phyloP scores from a whole-genome alignment of 1,140 invertebrate species.

The Andricus grossulariae region DNA sequence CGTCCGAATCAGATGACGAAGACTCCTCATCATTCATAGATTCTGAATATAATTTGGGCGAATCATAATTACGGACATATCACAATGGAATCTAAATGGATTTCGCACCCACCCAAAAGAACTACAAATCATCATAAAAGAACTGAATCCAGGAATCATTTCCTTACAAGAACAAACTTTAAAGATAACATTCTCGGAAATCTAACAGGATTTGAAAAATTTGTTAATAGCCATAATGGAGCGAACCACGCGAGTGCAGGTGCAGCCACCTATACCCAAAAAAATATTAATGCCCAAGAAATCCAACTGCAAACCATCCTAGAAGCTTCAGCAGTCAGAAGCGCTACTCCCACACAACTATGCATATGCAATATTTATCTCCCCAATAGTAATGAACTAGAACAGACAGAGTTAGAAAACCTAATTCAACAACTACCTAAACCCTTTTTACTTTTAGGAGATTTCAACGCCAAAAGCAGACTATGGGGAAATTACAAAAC shows the following conservation, averaged over 20 bases:
- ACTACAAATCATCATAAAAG: not conserved
- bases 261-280: conserved; percentile 52
- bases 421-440: no score
- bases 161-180: conserved; percentile 56
- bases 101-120: not conserved
- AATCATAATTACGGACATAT: not conserved
- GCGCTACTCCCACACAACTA: no score
- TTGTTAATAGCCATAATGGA: conserved; percentile 19
- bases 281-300: conserved; percentile 41
- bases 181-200: conserved; percentile 39
- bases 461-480: no score
- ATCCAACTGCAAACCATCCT: conserved; percentile 47
- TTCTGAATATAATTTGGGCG: not conserved
- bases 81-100: not conserved
- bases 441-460: no score
- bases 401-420: no score
- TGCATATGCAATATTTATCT: no score
- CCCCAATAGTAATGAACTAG: no score
- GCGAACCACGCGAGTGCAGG: conserved; percentile 50
- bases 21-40: not conserved
- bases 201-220: not conserved
- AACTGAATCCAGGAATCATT: not conserved
- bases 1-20: not conserved
- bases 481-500: no score
- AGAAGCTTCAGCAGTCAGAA: no score